Percentiles rank a stretch among this genome's conserved stretches.
Evolutionary conservation across 2,113 vertebrate genomes (phyloP).

Genomic region (Eclectus roratus): DNA sequence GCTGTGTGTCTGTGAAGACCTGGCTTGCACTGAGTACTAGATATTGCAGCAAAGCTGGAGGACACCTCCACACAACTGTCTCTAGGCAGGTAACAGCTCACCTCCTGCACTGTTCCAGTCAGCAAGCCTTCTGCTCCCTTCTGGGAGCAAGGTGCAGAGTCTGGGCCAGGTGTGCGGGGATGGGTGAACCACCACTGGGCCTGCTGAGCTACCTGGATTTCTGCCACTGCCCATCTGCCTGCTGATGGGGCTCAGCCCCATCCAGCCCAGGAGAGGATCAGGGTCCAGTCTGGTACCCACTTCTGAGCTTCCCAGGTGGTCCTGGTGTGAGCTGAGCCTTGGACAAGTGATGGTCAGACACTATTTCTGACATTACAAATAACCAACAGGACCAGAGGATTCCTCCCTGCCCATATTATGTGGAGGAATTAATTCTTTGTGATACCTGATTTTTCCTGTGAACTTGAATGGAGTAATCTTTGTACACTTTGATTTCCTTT

Average conservation of each 20-base stretch:
- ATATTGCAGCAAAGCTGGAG: background rate
- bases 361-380: background rate
- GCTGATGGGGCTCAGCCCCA: background rate
- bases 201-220: background rate
- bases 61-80: background rate
- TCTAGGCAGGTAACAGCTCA: background rate
- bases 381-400: background rate
- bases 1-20: background rate
- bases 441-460: background rate
- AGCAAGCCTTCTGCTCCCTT: background rate
- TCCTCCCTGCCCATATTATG: background rate
- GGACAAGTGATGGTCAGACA: rapidly evolving
- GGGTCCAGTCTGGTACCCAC: background rate
- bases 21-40: background rate
- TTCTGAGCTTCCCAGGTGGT: background rate
- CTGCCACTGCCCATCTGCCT: too few relatives aligned
- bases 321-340: background rate
- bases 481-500: background rate
- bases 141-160: background rate
- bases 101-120: too few relatives aligned
- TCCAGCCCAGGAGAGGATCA: background rate
- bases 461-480: background rate
- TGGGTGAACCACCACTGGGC: background rate
- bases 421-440: background rate
- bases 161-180: background rate